Conservation (phyloP, 2,113 vertebrate genomes). For the Sphaerodactylus townsendi region DNA sequence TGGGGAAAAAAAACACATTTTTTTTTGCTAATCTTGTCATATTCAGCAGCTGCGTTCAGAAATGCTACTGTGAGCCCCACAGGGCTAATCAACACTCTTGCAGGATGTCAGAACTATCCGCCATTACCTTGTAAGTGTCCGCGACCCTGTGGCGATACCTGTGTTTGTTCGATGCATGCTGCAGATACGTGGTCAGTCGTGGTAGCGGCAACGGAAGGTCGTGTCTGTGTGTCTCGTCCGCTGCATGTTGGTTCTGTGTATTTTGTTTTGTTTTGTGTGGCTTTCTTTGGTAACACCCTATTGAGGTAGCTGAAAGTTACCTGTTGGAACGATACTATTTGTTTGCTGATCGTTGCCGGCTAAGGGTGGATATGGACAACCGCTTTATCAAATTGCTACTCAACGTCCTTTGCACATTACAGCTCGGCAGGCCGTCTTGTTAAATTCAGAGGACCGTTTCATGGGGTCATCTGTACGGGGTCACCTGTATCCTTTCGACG, state of each 20-base stretch:
- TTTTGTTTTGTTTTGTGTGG: conserved; percentile 44
- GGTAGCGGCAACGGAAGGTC: conserved; percentile 12
- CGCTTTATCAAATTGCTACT: too few species aligned
- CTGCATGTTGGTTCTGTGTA: conserved; percentile 53
- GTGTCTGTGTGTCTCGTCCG: conserved; percentile 21
- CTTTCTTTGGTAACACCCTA: not conserved
- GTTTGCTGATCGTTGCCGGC: not conserved
- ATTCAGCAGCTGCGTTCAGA: conserved; percentile 99
- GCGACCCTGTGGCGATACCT: conserved; percentile 69
- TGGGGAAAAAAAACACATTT: conserved; percentile 58
- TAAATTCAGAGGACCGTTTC: too few species aligned
- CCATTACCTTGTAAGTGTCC: conserved; percentile 99
- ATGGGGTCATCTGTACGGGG: too few species aligned
- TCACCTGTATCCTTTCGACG: too few species aligned
- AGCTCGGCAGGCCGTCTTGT: too few species aligned
- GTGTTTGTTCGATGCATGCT: conserved; percentile 73
- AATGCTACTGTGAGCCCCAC: conserved; percentile 99
- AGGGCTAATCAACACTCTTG: conserved; percentile 98
- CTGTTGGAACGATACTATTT: not conserved
- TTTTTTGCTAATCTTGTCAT: conserved; percentile 89
- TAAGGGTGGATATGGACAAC: too few species aligned
- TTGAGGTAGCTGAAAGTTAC: not conserved
- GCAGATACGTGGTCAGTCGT: conserved; percentile 44
- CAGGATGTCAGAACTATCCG: conserved; percentile 99
- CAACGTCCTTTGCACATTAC: too few species aligned